Percentiles rank a stretch among this genome's conserved stretches.
Evolutionary conservation across 2,113 vertebrate species (phyloP).

Genomic region (Psephotus haematonotus): DNA sequence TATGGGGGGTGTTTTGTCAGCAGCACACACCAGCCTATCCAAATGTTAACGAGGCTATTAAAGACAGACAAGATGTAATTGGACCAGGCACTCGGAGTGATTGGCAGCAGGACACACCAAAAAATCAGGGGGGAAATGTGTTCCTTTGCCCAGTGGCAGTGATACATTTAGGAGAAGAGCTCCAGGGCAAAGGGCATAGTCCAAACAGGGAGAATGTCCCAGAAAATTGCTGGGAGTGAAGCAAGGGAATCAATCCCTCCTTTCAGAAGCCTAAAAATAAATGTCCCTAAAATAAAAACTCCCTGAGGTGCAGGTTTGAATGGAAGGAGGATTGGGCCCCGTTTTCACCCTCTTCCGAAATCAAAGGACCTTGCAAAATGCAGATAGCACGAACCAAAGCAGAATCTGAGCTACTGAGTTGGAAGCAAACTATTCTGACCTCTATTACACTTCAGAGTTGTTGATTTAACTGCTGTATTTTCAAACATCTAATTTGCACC

Average conservation of each 20-base stretch:
- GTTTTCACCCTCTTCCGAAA: background rate
- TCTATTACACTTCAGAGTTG: conserved; percentile 62
- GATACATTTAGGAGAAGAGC: conserved; percentile 9
- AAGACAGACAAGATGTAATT: background rate
- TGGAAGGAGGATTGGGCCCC: background rate
- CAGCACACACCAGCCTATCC: background rate
- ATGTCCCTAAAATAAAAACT: background rate
- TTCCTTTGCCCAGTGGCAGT: background rate
- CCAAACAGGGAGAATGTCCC: background rate
- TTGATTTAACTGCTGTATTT: conserved; percentile 67
- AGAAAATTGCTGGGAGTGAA: background rate
- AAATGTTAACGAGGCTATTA: conserved; percentile 61
- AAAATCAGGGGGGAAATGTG: background rate
- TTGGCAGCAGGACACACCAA: conserved; percentile 26
- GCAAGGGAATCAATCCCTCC: background rate
- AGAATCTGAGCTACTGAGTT: conserved; percentile 37
- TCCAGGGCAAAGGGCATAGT: conserved; percentile 12
- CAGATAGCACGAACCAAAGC: conserved; percentile 19
- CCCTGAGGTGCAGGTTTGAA: background rate
- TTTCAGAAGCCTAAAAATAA: conserved; percentile 4
- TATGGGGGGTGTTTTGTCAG: conserved; percentile 28
- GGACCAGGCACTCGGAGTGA: background rate
- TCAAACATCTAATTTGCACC: conserved; percentile 66
- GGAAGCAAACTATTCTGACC: conserved; percentile 53
- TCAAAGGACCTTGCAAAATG: conserved; percentile 47